phyloP scores from a whole-genome alignment of 1,140 invertebrate species.

The Sitophilus oryzae region DNA sequence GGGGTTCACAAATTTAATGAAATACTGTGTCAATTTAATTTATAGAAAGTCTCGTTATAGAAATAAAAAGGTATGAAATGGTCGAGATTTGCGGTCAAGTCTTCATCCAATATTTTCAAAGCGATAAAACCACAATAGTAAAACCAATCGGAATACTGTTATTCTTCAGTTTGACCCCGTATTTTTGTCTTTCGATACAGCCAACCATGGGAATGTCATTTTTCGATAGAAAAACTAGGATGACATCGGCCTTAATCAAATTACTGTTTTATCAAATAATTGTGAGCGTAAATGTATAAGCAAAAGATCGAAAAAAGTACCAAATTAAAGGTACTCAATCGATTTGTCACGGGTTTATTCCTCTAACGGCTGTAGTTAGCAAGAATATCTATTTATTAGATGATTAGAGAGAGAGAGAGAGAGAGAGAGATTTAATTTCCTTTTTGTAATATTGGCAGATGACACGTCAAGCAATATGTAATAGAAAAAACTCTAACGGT shows the following conservation, averaged over 20 bases:
- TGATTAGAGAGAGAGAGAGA: no score
- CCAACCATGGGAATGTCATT: not conserved
- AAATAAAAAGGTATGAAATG: no score
- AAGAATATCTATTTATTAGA: not conserved
- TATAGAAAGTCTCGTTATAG: no score
- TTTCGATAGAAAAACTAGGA: not conserved
- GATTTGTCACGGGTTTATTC: not conserved
- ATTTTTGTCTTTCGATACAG: not conserved
- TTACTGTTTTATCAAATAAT: not conserved
- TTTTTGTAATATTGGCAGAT: not conserved
- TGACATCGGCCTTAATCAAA: not conserved
- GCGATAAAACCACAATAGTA: not conserved
- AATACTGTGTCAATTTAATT: no score
- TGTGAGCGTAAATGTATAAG: not conserved
- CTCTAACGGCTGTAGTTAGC: not conserved
- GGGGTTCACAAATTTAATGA: no score
- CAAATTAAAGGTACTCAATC: not conserved
- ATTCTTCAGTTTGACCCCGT: not conserved
- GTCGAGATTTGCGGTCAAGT: not conserved
- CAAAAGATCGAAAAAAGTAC: not conserved
- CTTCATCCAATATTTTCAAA: not conserved
- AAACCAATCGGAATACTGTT: not conserved
- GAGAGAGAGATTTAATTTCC: not conserved
- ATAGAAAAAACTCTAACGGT: no score
- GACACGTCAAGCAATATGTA: no score